Conservation (phyloP, 2,797 vertebrate species). For the Heterohyrax brucei region DNA sequence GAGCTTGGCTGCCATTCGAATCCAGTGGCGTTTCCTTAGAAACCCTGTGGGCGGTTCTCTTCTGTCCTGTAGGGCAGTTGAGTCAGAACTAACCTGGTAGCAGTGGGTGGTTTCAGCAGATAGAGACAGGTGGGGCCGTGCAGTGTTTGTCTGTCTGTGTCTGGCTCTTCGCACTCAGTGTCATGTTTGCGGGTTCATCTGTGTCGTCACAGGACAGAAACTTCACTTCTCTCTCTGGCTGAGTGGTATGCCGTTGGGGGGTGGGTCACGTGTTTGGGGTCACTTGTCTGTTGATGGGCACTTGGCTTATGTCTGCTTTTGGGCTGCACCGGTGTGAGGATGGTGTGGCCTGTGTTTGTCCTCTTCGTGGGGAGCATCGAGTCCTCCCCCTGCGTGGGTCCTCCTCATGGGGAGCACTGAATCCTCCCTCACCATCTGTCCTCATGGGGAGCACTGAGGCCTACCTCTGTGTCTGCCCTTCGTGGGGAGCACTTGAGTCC, state of each 20-base stretch:
- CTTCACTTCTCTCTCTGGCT: neutral
- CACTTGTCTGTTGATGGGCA: too few relatives aligned
- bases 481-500: neutral
- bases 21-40: too few relatives aligned
- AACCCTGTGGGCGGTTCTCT: too few relatives aligned
- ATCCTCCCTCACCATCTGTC: neutral
- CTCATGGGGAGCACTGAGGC: neutral
- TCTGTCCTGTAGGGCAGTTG: too few relatives aligned
- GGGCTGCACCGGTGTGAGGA: neutral
- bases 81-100: too few relatives aligned
- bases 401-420: neutral
- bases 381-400: neutral
- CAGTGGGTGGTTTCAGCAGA: too few relatives aligned
- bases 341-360: rapidly evolving
- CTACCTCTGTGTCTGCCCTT: neutral
- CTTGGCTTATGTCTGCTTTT: neutral
- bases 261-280: neutral
- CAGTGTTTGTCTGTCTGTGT: neutral
- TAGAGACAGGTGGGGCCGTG: neutral
- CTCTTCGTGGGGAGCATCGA: neutral
- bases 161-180: neutral
- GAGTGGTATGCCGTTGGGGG: neutral
- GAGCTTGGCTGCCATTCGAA: too few relatives aligned
- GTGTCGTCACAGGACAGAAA: neutral
- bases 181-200: neutral